These are phyloP conservation scores for Coregonus ussuriensis DNA, from an alignment of 2,797 vertebrate species.

Conservation along the genomic window DNA sequence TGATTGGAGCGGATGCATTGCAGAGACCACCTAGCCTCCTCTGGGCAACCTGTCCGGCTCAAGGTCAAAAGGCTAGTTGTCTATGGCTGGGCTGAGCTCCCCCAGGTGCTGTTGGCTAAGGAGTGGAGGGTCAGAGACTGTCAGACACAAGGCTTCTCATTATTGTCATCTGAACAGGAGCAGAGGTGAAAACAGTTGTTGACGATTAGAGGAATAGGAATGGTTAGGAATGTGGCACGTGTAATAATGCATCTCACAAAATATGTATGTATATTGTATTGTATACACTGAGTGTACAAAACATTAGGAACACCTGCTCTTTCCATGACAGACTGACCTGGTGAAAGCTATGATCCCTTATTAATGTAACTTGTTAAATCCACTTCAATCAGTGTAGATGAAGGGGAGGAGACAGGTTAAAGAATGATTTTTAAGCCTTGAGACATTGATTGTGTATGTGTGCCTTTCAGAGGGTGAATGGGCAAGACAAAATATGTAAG, in stretches of 20 bases:
- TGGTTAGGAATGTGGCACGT: not conserved
- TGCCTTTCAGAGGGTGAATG: no score
- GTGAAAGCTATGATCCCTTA: no score
- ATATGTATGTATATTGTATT: no score
- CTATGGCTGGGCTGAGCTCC: not conserved
- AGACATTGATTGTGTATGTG: no score
- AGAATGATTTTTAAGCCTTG: no score
- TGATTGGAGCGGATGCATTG: slow-evolving; percentile 5
- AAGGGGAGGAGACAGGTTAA: no score
- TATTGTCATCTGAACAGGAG: not conserved
- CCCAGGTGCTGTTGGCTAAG: not conserved
- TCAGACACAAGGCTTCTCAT: not conserved
- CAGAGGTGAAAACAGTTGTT: not conserved
- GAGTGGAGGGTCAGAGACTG: not conserved
- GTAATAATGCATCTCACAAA: not conserved
- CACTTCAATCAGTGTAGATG: no score
- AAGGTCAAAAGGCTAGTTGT: not conserved
- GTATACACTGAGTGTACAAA: no score
- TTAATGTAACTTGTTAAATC: no score
- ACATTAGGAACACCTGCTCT: not conserved
- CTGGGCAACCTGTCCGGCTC: not conserved
- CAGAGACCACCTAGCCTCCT: not conserved
- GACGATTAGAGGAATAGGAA: not conserved
- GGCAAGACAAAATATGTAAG: no score
- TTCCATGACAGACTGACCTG: no score